Base-by-base conservation (phyloP, 2,797 vertebrate genomes). In the Pseudocheirus occidentalis region DNA sequence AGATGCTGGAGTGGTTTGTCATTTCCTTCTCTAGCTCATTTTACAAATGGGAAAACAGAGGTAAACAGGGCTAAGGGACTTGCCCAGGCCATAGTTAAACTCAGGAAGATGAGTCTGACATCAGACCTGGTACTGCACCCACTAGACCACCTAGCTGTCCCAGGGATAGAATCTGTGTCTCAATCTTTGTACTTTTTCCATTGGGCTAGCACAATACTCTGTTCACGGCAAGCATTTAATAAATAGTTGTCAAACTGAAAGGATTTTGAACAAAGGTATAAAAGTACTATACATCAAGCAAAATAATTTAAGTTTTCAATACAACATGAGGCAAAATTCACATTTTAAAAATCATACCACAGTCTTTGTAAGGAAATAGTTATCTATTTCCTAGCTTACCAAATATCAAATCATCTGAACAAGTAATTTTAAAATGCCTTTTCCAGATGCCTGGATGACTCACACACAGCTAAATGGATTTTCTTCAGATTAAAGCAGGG, bases 381-480 rank as follows among this genome's bases (percentile, higher is more conserved):
- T 94, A 54, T 91, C 3, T 0, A 93, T 73, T 91, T 96, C 21
- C 94, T 55, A 97, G 55, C 34, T 91, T 50, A 94, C 18, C 46
- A 62, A 28, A 95, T 92, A 95, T n/a, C 56, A 95, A 96, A 95
- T 94, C 62, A 93, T 57, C n/a, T 58, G 54, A 97, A 95, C 34
- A 96, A 59, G 21, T 95, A 94, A 96, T 93, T 94, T 93, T 18
- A 93, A 97, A 94, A 94, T 95, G 94, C 62, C n/a, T 96, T 96
- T 97, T 89, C 62, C 92, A 96, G 52, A 90, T 93, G 73, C 18
- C 54, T 95, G 56, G 4, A 92, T 90, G 89, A 97, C 91, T 96
- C 62, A 96, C 94, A 46, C 81, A 94, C 27, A 92, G 28, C 92
- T 92, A 95, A 92, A 94, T 57, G 50, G 53, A 29, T 90, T 95